Percentiles rank a stretch among this genome's conserved stretches.
phyloP scores from a whole-genome alignment of 2,888 invertebrate genomes.

The Exocentrus adspersus region DNA sequence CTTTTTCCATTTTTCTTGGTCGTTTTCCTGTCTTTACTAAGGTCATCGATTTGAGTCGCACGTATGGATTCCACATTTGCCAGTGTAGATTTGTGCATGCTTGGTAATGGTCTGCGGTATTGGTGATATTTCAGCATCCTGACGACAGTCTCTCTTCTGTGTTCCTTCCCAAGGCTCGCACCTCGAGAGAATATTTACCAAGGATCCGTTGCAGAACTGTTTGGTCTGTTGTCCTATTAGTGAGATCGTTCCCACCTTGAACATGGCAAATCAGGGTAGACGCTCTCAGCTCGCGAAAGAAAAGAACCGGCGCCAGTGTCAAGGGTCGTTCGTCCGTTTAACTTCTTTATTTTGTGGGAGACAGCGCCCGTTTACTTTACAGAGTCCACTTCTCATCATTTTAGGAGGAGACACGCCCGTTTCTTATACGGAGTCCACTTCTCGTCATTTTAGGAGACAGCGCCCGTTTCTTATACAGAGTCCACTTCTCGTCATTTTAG shows the following conservation, averaged over 20 bases:
- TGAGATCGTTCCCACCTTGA: background rate
- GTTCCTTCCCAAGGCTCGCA: no score
- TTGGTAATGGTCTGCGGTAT: background rate
- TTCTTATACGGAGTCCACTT: no score
- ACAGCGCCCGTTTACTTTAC: no score
- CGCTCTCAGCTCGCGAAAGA: background rate
- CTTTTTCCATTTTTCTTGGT: background rate
- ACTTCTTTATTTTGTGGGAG: no score
- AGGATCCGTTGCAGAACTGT: background rate
- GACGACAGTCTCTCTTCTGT: background rate
- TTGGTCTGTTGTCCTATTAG: background rate
- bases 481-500: no score
- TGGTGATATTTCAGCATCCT: slow-evolving; percentile 2
- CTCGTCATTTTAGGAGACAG: no score
- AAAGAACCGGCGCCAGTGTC: background rate
- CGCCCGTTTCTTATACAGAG: no score
- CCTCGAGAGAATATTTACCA: no score
- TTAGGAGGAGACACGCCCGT: no score
- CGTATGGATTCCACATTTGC: background rate
- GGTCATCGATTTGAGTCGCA: background rate
- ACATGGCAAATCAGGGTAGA: background rate
- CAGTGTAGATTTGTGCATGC: background rate
- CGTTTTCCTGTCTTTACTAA: no score
- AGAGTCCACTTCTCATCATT: no score
- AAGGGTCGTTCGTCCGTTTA: background rate